These are phyloP conservation scores for Pogonophryne albipinna DNA, from an alignment of 2,797 vertebrate genomes.

Conservation along the genomic window DNA sequence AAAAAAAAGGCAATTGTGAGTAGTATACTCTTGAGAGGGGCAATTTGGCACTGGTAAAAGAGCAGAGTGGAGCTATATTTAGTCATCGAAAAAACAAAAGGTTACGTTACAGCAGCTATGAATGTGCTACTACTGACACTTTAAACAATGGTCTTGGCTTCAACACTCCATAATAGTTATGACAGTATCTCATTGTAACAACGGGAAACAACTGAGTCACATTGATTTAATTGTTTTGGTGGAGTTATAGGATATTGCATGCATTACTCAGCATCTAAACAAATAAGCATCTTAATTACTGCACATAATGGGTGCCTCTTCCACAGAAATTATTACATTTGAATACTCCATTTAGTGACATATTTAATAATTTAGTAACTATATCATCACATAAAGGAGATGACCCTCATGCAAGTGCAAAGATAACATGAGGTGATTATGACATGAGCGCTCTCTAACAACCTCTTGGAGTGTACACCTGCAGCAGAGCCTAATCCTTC, in stretches of 20 bases:
- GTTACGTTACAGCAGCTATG: slow-evolving; percentile 72
- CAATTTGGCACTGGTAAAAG: slow-evolving; percentile 70
- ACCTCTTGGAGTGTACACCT: slow-evolving; percentile 51
- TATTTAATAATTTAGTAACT: slow-evolving; percentile 52
- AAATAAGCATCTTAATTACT: slow-evolving; percentile 46
- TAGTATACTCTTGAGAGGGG: slow-evolving; percentile 67
- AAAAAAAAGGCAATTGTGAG: slow-evolving; percentile 75
- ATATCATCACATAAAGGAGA: slow-evolving; percentile 37
- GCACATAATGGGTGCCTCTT: slow-evolving; percentile 39
- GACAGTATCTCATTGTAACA: slow-evolving; percentile 47
- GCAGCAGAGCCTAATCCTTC: slow-evolving; percentile 57
- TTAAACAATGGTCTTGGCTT: slow-evolving; percentile 60
- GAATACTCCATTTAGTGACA: slow-evolving; percentile 40
- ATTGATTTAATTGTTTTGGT: slow-evolving; percentile 49
- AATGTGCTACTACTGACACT: slow-evolving; percentile 76
- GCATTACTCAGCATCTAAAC: slow-evolving; percentile 56
- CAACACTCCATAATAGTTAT: slow-evolving; percentile 46
- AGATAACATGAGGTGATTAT: slow-evolving; percentile 42
- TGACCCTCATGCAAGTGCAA: slow-evolving; percentile 25
- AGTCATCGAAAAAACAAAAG: slow-evolving; percentile 81
- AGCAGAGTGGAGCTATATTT: slow-evolving; percentile 80
- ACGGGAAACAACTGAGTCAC: slow-evolving; percentile 60
- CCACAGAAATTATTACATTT: slow-evolving; percentile 27
- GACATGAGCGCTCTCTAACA: slow-evolving; percentile 38
- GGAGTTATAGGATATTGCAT: slow-evolving; percentile 28